Evolutionary conservation across 2,113 vertebrate species (phyloP).

Genomic region (Pomatostomus ruficeps): DNA sequence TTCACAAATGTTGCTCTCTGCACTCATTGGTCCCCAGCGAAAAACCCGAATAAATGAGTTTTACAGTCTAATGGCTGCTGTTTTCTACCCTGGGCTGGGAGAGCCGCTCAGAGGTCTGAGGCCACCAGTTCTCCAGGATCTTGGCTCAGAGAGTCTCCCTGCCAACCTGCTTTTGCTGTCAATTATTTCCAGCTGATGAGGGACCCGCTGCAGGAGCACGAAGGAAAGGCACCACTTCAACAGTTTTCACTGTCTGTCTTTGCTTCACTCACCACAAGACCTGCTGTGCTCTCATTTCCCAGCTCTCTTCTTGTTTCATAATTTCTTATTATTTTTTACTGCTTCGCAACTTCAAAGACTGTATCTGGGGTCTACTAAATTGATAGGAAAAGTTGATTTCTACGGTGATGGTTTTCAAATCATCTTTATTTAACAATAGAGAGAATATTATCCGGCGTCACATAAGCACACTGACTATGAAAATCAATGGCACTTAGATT

Average conservation of each 20-base stretch:
- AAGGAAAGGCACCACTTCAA: neutral
- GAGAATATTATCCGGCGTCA: neutral
- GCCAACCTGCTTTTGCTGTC: neutral
- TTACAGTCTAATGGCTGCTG: neutral
- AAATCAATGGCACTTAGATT: conserved; percentile 35
- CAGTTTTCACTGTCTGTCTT: neutral
- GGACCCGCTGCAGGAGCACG: accelerated
- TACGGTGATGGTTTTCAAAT: neutral
- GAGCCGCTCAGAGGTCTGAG: neutral
- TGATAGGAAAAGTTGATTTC: conserved; percentile 11
- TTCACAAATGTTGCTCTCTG: neutral
- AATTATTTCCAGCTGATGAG: neutral
- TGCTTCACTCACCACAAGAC: neutral
- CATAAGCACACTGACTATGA: neutral
- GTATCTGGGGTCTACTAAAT: neutral
- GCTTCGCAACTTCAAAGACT: neutral
- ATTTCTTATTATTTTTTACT: neutral
- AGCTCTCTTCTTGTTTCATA: neutral
- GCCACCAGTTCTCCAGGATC: neutral
- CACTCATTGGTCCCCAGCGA: neutral
- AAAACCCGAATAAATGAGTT: neutral
- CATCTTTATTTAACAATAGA: neutral
- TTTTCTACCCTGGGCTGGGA: neutral
- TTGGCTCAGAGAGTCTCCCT: neutral
- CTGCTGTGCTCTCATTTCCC: neutral